Evolutionary conservation across 2,113 vertebrate genomes (phyloP).

Genomic region (Tylochromis polylepis): DNA sequence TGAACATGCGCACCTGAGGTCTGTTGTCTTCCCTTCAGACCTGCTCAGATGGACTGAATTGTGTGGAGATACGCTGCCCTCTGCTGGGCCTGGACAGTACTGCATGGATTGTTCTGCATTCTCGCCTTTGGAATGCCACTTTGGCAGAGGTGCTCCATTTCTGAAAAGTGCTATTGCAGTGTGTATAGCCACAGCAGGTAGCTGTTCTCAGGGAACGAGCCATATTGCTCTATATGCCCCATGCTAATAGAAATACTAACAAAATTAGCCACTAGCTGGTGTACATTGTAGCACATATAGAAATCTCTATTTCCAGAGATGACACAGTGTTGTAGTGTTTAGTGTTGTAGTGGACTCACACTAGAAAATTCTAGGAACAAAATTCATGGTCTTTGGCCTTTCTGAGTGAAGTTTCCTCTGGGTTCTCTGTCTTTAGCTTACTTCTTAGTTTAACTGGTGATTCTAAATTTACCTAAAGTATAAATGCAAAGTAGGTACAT

Average conservation of each 20-base stretch:
- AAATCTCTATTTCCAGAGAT: neutral
- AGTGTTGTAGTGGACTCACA: neutral
- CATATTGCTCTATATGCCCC: neutral
- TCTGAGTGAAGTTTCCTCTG: neutral
- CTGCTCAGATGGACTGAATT: constrained; percentile 76
- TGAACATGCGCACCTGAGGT: neutral
- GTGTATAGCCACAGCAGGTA: neutral
- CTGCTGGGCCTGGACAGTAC: constrained; percentile 84
- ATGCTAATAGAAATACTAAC: neutral
- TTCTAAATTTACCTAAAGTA: neutral
- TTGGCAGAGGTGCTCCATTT: constrained; percentile 77
- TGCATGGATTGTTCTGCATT: constrained; percentile 75
- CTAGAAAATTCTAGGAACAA: neutral
- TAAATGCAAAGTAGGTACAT: neutral
- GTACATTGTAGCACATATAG: neutral
- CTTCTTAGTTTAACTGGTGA: neutral
- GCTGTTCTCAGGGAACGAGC: neutral
- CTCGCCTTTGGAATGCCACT: constrained; percentile 85
- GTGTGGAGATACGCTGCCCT: constrained; percentile 83
- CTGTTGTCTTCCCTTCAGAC: constrained; percentile 59
- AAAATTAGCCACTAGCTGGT: neutral
- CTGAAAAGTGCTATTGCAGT: neutral
- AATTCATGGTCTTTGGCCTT: neutral
- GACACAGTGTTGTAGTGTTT: neutral
- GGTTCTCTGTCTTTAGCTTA: neutral